These are phyloP conservation scores for Pelodytes ibericus DNA, from an alignment of 2,797 vertebrate species.

Conservation along the genomic window DNA sequence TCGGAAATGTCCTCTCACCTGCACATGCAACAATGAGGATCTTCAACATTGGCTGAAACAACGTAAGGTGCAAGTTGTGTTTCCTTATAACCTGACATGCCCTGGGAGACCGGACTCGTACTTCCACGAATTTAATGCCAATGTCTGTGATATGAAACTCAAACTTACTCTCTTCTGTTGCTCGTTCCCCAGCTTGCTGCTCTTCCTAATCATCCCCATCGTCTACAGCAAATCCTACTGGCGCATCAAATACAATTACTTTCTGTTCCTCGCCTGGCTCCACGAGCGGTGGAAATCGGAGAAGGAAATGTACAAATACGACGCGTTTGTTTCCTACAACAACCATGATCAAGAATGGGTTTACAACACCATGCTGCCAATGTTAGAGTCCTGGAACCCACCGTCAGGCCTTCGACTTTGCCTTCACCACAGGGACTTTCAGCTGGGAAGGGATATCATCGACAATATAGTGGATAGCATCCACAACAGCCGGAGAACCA, in stretches of 20 bases:
- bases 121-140: constrained; percentile 78
- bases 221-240: constrained; percentile 78
- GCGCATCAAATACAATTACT: constrained; percentile 79
- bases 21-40: constrained; percentile 77
- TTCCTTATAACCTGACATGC: constrained; percentile 72
- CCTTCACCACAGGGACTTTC: constrained; percentile 78
- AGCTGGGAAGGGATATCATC: constrained; percentile 75
- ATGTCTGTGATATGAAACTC: constrained; percentile 77
- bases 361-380: constrained; percentile 75
- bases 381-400: constrained; percentile 68
- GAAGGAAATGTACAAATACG: constrained; percentile 76
- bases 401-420: constrained; percentile 73
- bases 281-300: constrained; percentile 75
- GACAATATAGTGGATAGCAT: constrained; percentile 86
- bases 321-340: constrained; percentile 88
- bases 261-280: constrained; percentile 80
- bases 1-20: constrained; percentile 76
- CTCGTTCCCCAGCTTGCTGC: constrained; percentile 68
- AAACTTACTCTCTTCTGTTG: constrained; percentile 72
- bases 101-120: constrained; percentile 54
- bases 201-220: constrained; percentile 72
- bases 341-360: constrained; percentile 82
- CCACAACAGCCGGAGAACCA: constrained; percentile 82
- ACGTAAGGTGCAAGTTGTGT: constrained; percentile 72
- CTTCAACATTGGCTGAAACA: constrained; percentile 77